Evolutionary conservation across 2,888 invertebrate species (phyloP).

Genomic region (Orthosia cruda): DNA sequence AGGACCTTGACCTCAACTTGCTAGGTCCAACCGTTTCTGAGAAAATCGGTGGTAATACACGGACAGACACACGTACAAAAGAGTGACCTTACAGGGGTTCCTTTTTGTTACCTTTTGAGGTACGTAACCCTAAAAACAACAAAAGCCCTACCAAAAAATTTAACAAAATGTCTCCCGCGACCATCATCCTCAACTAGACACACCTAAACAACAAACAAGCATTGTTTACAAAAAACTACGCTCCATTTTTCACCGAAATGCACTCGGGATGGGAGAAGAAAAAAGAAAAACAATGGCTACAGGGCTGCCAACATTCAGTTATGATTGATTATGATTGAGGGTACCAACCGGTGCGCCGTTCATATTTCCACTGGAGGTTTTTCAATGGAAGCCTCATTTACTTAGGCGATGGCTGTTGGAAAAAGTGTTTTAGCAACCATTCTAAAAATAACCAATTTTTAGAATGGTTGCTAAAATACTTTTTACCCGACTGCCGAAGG

Average conservation of each 20-base stretch:
- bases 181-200: conserved; percentile 23
- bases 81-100: no score
- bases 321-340: conserved; percentile 80
- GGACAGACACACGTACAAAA: no score
- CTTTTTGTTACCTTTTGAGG: no score
- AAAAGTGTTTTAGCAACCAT: no score
- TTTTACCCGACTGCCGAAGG: no score
- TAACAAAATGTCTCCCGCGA: background rate
- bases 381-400: conserved; percentile 64
- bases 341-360: conserved; percentile 52
- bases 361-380: conserved; percentile 58
- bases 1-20: no score
- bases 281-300: conserved; percentile 65
- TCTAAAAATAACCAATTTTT: conserved; percentile 30
- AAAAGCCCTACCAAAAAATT: background rate
- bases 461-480: conserved; percentile 12
- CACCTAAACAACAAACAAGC: conserved; percentile 34
- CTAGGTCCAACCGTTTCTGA: no score
- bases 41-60: no score
- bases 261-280: conserved; percentile 51
- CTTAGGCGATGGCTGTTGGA: conserved; percentile 38
- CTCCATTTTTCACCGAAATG: conserved; percentile 69
- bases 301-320: conserved; percentile 60
- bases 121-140: no score
- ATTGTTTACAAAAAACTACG: conserved; percentile 54